Conservation (phyloP, 2,888 invertebrate species). For the Dusona sp. region DNA sequence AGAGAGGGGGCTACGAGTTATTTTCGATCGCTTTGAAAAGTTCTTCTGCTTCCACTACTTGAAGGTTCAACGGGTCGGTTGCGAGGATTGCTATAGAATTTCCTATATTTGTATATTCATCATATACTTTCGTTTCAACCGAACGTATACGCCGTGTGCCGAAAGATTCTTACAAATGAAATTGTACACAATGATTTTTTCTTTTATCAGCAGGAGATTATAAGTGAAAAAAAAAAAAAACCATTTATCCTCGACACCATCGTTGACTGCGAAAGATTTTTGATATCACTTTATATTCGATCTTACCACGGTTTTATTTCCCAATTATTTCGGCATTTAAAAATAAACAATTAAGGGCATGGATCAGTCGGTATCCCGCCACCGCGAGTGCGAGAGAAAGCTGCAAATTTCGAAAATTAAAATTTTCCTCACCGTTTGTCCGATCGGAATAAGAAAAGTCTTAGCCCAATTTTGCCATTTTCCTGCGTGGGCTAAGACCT, state of each 20-base stretch:
- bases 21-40: conserved; percentile 65
- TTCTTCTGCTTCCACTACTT: conserved; percentile 38
- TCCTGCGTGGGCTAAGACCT: too few relatives aligned
- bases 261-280: not conserved
- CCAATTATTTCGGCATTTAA: not conserved
- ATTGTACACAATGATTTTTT: not conserved
- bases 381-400: too few relatives aligned
- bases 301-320: not conserved
- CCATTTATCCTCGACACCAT: not conserved
- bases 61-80: conserved; percentile 26
- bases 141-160: not conserved
- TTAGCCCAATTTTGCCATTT: too few relatives aligned
- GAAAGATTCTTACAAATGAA: not conserved
- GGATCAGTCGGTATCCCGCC: too few relatives aligned
- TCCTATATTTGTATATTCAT: conserved; percentile 6
- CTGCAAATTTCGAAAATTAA: too few relatives aligned
- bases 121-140: not conserved
- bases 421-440: too few relatives aligned
- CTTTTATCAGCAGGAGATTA: not conserved
- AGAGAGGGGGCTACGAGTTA: conserved; percentile 48
- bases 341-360: not conserved
- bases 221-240: not conserved
- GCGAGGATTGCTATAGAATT: not conserved
- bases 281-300: not conserved
- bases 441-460: too few relatives aligned